These are phyloP conservation scores for Limenitis camilla DNA, from an alignment of 2,888 invertebrate genomes.

Conservation along the genomic window DNA sequence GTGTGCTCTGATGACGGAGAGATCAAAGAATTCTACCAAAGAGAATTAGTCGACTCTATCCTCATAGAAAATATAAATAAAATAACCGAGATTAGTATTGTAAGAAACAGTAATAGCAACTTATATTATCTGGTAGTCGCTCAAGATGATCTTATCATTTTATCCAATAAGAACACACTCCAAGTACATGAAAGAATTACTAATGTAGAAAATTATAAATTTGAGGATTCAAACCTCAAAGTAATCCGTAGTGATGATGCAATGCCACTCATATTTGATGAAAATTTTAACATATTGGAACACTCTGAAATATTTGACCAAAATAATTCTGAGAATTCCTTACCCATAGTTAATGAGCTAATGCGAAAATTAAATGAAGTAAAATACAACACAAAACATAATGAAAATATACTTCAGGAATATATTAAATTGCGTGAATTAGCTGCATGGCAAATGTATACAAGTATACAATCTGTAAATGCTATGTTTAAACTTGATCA, in stretches of 20 bases:
- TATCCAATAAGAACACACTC: constrained; percentile 36
- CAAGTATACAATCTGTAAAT: constrained; percentile 36
- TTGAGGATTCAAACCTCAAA: constrained; percentile 42
- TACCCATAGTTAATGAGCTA: constrained; percentile 40
- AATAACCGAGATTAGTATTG: constrained; percentile 37
- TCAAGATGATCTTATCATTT: constrained; percentile 38
- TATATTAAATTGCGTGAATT: constrained; percentile 42
- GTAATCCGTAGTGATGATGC: constrained; percentile 45
- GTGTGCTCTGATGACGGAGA: constrained; percentile 47
- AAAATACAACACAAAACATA: constrained; percentile 41
- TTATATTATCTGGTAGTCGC: constrained; percentile 47
- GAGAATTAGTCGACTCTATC: constrained; percentile 38
- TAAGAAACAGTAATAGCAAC: constrained; percentile 44
- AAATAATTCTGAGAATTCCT: constrained; percentile 29
- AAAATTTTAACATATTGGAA: constrained; percentile 41
- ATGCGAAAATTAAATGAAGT: constrained; percentile 50
- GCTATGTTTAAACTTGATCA: constrained; percentile 32
- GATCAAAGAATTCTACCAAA: constrained; percentile 48
- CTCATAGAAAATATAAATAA: constrained; percentile 25
- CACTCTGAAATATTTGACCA: constrained; percentile 23
- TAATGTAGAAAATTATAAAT: constrained; percentile 40
- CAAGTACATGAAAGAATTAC: constrained; percentile 33
- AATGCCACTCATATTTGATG: constrained; percentile 51
- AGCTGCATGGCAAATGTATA: constrained; percentile 39
- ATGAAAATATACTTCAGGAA: constrained; percentile 40